phyloP scores from a whole-genome alignment of 1,140 invertebrate genomes.

The Eupeodes corollae region DNA sequence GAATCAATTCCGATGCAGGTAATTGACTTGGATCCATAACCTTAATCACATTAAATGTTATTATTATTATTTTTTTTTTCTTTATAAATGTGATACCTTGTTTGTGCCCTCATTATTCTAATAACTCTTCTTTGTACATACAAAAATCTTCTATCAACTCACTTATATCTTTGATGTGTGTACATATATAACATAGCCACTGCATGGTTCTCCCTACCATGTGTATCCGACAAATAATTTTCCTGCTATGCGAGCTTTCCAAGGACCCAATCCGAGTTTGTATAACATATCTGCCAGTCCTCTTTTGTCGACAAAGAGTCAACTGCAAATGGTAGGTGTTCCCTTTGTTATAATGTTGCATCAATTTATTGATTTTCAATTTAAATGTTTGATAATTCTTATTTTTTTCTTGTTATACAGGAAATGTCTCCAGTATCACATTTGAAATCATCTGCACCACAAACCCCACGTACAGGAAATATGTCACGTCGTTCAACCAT shows the following conservation, averaged over 20 bases:
- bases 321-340: constrained; percentile 19
- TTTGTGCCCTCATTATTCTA: background rate
- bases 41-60: background rate
- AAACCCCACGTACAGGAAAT: constrained; percentile 37
- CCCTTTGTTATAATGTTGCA: background rate
- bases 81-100: background rate
- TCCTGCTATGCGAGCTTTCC: constrained; percentile 33
- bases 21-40: background rate
- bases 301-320: constrained; percentile 24
- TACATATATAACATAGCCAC: constrained; percentile 17
- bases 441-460: constrained; percentile 24
- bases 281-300: constrained; percentile 35
- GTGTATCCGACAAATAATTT: constrained; percentile 35
- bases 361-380: too few species aligned
- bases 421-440: constrained; percentile 36
- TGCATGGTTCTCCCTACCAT: constrained; percentile 31
- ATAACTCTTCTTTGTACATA: too few species aligned
- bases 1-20: constrained; percentile 48
- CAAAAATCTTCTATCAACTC: too few species aligned
- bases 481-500: constrained; percentile 45
- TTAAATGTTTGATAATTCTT: background rate
- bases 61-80: background rate
- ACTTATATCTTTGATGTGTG: background rate
- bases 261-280: constrained; percentile 18
- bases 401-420: constrained; percentile 9